A percentile compares a stretch with the other conserved stretches of the same genome.
phyloP scores from a whole-genome alignment of 2,888 invertebrate species.

The Pristionchus arcanus region DNA sequence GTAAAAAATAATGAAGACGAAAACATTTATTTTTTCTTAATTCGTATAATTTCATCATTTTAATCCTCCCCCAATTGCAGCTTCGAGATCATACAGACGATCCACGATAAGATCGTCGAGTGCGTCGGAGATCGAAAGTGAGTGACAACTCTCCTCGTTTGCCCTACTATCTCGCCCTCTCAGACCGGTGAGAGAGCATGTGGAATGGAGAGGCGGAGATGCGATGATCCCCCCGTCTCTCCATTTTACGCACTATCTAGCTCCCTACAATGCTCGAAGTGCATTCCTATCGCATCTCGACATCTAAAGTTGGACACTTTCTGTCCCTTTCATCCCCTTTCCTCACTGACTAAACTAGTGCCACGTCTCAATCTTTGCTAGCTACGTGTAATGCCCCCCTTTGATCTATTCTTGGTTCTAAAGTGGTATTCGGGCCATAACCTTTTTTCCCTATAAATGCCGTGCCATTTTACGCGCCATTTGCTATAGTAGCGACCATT shows the following conservation, averaged over 20 bases:
- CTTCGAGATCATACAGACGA: constrained; percentile 96
- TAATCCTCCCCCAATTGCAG: constrained; percentile 80
- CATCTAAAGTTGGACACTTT: not conserved
- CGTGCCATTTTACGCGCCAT: too few species aligned
- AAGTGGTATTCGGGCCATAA: too few species aligned
- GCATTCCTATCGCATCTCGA: not conserved
- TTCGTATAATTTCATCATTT: not conserved
- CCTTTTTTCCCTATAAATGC: too few species aligned
- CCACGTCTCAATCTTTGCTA: too few species aligned
- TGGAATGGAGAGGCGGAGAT: not conserved
- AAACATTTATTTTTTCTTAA: too few species aligned
- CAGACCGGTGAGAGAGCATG: not conserved
- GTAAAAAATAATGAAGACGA: too few species aligned
- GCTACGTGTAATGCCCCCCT: too few species aligned
- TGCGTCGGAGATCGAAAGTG: constrained; percentile 96
- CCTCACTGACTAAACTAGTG: not conserved
- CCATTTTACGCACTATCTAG: not conserved
- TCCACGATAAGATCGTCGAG: constrained; percentile 95
- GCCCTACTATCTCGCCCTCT: not conserved
- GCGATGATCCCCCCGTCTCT: not conserved
- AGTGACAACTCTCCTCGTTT: constrained; percentile 76
- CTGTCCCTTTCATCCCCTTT: too few species aligned
- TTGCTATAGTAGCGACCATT: too few species aligned
- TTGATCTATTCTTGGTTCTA: not conserved
- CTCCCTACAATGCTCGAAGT: not conserved